Conservation (phyloP, 2,113 vertebrate species). For the Tonatia bakeri region DNA sequence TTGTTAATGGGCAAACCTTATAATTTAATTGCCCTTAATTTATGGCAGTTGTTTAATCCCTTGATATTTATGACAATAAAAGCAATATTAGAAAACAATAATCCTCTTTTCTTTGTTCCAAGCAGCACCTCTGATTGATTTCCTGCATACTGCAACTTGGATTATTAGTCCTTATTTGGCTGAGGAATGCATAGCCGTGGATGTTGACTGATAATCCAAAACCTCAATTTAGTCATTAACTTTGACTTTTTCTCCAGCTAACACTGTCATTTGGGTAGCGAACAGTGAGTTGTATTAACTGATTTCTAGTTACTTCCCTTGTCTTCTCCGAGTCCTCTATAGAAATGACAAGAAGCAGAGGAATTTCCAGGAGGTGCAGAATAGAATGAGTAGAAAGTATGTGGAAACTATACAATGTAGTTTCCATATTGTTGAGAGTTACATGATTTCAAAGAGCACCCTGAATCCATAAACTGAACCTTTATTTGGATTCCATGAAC, state of each 20-base stretch:
- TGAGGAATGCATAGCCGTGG: neutral
- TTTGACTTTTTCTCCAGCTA: neutral
- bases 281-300: neutral
- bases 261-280: neutral
- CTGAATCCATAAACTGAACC: neutral
- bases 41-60: neutral
- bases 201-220: neutral
- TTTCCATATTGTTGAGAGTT: neutral
- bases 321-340: neutral
- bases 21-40: neutral
- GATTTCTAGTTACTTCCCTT: neutral
- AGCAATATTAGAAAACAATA: neutral
- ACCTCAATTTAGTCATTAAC: neutral
- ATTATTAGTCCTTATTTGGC: neutral
- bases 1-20: neutral
- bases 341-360: neutral
- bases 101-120: neutral
- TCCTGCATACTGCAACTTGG: neutral
- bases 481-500: neutral
- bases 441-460: neutral
- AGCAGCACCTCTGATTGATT: neutral
- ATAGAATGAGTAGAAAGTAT: neutral
- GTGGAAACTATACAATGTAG: neutral
- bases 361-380: neutral
- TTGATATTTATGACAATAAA: constrained; percentile 28